Base-by-base conservation (phyloP, 2,888 invertebrate genomes). In the Leptura quadrifasciata region DNA sequence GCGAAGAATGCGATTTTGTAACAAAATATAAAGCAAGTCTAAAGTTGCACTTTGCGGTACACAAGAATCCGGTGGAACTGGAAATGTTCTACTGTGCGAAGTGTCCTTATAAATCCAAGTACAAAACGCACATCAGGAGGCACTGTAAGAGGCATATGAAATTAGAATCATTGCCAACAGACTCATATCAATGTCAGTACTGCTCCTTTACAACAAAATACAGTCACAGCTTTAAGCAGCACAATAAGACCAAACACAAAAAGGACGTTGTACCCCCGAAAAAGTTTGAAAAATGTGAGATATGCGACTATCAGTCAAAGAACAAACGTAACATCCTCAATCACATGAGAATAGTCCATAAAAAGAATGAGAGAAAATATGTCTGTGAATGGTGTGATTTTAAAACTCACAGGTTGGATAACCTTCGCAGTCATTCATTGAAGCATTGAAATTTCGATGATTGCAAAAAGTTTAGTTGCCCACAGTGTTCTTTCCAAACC, bases 11-110 rank as follows among this genome's bases (percentile, higher is more conserved):
- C 69, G 17, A 55, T 15, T 76, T 76, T 18, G 15, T 17, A 5
- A 61, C 68, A 2, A 76, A 72, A 54, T 76, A 72, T 72, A n/a
- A 35, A 1, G n/a, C 76, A 4, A 76, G 76, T 27, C 69, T 76
- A 1, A 10, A 12, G 1, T 17, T 24, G 10, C 76, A 76, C 65
- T 4, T 47, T 10, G 27, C 68, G 21, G n/a, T 60, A n/a, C 76
- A 76, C 68, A 69, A 55, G 20, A 63, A 69, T 12, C 35, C 9
- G 12, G 18, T 18, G 2, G 72, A 76, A 0, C 12, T 68, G 10
- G 21, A 27, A 9, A 57, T 68, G 63, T 76, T 68, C 21, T 35
- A 64, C 15, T 76, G 76, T 35, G 24, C 61, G n/a, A 31, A 55
- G 5, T 76, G 76, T 52, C 15, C 17, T 0, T 76, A 76, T n/a